phyloP scores from a whole-genome alignment of 2,888 invertebrate species.

The Ptychoptera albimana region DNA sequence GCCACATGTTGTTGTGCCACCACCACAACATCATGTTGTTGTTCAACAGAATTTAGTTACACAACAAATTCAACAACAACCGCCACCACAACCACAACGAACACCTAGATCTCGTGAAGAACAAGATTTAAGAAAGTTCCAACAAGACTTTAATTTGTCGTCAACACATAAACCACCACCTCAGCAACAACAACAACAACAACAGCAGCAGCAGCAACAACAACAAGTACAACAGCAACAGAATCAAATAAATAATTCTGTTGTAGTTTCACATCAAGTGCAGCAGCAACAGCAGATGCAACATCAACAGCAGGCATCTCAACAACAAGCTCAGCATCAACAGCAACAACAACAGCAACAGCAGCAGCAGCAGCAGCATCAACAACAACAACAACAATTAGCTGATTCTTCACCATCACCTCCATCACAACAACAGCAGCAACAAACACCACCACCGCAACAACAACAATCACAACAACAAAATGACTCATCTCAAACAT shows the following conservation, averaged over 20 bases:
- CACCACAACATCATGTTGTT: slow-evolving; percentile 9
- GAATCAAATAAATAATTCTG: no score
- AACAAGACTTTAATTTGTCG: slow-evolving; percentile 61
- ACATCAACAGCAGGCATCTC: slow-evolving; percentile 13
- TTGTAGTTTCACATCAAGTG: slow-evolving; percentile 13
- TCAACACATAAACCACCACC: slow-evolving; percentile 18
- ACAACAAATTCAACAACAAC: slow-evolving; percentile 13
- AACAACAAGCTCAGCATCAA: slow-evolving; percentile 8
- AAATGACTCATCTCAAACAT: background rate
- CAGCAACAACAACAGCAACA: slow-evolving; percentile 12
- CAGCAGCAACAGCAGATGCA: slow-evolving; percentile 19
- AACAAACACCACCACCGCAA: slow-evolving; percentile 8
- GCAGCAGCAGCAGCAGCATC: slow-evolving; percentile 18
- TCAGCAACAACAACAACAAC: slow-evolving; percentile 19
- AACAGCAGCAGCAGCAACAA: slow-evolving; percentile 13
- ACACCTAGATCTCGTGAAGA: slow-evolving; percentile 24
- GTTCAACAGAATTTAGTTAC: background rate
- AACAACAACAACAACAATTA: no score
- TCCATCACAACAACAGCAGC: slow-evolving; percentile 18
- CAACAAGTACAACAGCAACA: slow-evolving; percentile 12
- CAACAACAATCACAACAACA: slow-evolving; percentile 9
- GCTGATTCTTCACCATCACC: no score
- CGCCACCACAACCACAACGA: slow-evolving; percentile 21
- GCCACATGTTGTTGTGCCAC: slow-evolving; percentile 5
- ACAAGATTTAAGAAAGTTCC: slow-evolving; percentile 58